These are phyloP conservation scores for Orientallactaga bullata DNA, from an alignment of 2,113 vertebrate species.

Conservation along the genomic window DNA sequence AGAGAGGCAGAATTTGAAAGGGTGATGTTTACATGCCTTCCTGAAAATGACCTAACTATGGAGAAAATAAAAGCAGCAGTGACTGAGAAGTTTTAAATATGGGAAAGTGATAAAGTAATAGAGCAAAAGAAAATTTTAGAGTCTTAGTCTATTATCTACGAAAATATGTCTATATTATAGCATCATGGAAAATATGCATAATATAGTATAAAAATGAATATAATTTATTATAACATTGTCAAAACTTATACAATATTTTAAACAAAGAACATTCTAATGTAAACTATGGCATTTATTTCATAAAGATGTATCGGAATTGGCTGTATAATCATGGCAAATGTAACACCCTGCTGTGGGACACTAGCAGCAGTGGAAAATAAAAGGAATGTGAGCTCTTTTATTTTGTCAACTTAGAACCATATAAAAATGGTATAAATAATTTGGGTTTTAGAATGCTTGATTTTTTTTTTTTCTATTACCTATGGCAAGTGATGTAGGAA, in stretches of 20 bases:
- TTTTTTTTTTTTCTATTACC: too few species aligned
- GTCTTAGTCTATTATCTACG: neutral
- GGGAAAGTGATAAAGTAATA: accelerated
- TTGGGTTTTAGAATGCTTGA: neutral
- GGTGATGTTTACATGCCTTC: neutral
- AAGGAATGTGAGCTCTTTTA: neutral
- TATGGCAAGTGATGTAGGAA: neutral
- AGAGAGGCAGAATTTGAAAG: neutral
- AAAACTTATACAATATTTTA: neutral
- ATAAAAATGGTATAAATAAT: neutral
- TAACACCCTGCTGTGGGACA: neutral
- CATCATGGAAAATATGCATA: too few species aligned
- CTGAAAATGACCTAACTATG: neutral
- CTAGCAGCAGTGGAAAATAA: neutral
- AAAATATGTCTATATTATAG: too few species aligned
- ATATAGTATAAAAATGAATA: neutral
- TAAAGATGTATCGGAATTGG: neutral
- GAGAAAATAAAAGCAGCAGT: neutral
- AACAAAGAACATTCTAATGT: neutral
- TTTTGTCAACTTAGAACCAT: neutral
- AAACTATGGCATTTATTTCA: neutral
- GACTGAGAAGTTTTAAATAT: neutral
- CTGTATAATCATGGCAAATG: neutral
- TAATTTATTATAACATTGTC: neutral
- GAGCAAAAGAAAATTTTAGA: neutral